A percentile compares a stretch with the other conserved stretches of the same genome.
phyloP scores from a whole-genome alignment of 2,113 vertebrate species.

The Gallinago paraguaiae region DNA sequence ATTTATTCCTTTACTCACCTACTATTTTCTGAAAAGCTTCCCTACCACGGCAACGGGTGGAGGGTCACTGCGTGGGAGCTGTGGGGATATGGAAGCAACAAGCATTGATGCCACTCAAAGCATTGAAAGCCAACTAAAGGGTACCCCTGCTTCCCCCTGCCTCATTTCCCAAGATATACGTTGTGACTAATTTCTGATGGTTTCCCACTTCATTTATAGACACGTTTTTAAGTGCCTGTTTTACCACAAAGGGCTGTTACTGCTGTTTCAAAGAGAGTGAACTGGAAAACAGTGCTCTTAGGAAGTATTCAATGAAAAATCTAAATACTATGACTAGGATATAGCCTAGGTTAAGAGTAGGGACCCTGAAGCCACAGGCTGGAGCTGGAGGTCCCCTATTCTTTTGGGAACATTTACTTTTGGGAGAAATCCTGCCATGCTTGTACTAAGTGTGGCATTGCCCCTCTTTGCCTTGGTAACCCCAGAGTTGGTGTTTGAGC shows the following conservation, averaged over 20 bases:
- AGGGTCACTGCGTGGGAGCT: rapidly evolving
- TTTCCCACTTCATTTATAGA: not conserved
- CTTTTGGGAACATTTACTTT: not conserved
- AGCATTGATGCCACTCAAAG: rapidly evolving
- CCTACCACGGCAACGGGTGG: too few species aligned
- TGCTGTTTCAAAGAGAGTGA: not conserved
- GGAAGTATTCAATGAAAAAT: not conserved
- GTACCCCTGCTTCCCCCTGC: not conserved
- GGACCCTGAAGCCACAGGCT: not conserved
- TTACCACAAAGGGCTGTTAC: rapidly evolving
- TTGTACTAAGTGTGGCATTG: not conserved
- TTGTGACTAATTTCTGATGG: not conserved
- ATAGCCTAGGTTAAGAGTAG: not conserved
- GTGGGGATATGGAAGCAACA: rapidly evolving
- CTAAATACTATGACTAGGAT: rapidly evolving
- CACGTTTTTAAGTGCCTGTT: not conserved
- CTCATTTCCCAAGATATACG: rapidly evolving
- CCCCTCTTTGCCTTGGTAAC: not conserved
- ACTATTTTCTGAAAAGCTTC: not conserved
- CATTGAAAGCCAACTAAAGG: rapidly evolving
- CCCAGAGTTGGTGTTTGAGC: not conserved
- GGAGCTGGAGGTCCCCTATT: rapidly evolving
- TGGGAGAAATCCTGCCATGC: not conserved
- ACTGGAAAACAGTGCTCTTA: not conserved
- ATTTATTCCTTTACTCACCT: not conserved